Evolutionary conservation across 2,888 invertebrate genomes (phyloP).

Genomic region (Nomada lathburiana): DNA sequence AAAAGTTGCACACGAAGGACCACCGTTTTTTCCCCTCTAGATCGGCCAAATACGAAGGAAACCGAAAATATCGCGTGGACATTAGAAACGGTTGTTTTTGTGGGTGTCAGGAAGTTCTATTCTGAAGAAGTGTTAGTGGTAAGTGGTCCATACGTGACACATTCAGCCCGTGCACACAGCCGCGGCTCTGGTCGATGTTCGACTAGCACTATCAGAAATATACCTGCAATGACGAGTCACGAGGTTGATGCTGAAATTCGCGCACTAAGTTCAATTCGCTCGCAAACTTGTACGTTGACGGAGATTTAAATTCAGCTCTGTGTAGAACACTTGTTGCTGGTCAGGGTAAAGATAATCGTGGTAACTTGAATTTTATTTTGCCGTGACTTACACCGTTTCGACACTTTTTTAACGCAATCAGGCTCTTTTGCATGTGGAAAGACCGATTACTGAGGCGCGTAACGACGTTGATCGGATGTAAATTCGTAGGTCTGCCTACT

Average conservation of each 20-base stretch:
- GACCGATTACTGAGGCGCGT: background rate
- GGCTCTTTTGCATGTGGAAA: background rate
- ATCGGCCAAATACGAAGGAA: background rate
- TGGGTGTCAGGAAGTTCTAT: background rate
- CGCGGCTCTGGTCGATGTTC: background rate
- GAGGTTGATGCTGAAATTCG: constrained; percentile 11
- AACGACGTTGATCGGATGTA: constrained; percentile 27
- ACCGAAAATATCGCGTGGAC: background rate
- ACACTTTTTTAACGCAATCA: constrained; percentile 25
- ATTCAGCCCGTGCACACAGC: background rate
- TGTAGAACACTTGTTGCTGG: constrained; percentile 52
- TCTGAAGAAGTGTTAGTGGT: background rate
- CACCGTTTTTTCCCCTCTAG: background rate
- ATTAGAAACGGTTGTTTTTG: background rate
- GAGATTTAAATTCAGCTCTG: background rate
- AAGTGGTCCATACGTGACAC: no score
- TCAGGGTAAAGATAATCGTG: constrained; percentile 15
- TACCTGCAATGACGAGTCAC: background rate
- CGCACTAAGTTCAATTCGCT: constrained; percentile 47
- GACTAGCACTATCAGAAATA: constrained; percentile 45
- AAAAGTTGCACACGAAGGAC: background rate
- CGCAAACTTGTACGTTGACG: background rate
- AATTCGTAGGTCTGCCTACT: constrained; percentile 11
- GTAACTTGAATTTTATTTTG: background rate
- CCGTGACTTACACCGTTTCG: background rate